Evolutionary conservation across 1,140 invertebrate genomes (phyloP).

Genomic region (Pentalonia nigronervosa): DNA sequence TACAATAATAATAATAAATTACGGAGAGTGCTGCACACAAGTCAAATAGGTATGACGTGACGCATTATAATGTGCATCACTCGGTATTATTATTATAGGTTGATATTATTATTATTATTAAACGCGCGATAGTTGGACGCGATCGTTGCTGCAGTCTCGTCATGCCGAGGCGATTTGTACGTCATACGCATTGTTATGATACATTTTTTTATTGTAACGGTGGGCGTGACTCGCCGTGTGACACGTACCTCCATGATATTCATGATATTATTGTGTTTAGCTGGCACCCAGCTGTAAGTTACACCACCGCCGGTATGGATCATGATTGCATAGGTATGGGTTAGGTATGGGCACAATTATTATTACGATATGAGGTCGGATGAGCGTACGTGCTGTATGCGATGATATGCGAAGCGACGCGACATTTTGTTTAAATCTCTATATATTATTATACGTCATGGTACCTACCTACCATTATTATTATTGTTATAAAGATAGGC

Average conservation of each 20-base stretch:
- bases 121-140: neutral
- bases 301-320: neutral
- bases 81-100: neutral
- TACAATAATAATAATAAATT: no score
- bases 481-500: no score
- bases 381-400: no score
- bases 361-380: neutral
- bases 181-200: neutral
- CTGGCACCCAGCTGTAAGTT: neutral
- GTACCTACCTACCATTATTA: no score
- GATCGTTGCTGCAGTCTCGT: neutral
- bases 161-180: neutral
- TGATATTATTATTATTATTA: neutral
- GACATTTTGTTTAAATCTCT: neutral
- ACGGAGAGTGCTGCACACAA: neutral
- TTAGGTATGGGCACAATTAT: neutral
- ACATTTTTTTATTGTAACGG: neutral
- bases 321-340: neutral
- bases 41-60: neutral
- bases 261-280: no score
- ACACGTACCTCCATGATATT: no score
- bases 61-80: neutral
- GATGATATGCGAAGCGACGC: no score
- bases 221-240: neutral
- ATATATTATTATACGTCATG: neutral